phyloP scores from a whole-genome alignment of 2,797 vertebrate species.

The Cephalopachus bancanus region DNA sequence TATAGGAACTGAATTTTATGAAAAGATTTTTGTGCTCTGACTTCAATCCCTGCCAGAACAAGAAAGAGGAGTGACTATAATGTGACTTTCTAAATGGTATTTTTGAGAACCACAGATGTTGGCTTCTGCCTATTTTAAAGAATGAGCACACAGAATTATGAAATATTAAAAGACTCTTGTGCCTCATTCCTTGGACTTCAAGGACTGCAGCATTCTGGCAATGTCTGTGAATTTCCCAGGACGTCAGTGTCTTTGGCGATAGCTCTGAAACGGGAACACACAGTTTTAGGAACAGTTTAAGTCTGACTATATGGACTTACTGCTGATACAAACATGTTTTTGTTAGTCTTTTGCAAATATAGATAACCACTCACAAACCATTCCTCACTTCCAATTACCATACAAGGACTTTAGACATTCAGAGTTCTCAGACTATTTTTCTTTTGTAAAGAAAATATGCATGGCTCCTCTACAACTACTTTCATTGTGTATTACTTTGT shows the following conservation, averaged over 20 bases:
- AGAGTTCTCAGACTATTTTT: not conserved
- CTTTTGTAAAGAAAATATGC: conserved; percentile 25
- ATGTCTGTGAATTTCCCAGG: not conserved
- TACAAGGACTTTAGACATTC: not conserved
- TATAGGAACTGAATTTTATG: not conserved
- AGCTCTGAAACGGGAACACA: not conserved
- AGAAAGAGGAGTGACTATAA: not conserved
- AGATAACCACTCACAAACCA: conserved; percentile 14
- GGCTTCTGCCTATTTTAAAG: not conserved
- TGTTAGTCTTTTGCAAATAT: conserved; percentile 5
- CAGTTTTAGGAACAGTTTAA: not conserved
- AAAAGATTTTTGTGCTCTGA: not conserved
- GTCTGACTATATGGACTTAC: not conserved
- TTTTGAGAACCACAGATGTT: conserved; percentile 20
- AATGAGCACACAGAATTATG: not conserved
- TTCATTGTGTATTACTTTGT: not conserved
- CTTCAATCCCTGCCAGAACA: not conserved
- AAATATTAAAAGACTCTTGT: conserved; percentile 1
- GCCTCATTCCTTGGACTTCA: conserved; percentile 24
- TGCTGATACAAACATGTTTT: not conserved
- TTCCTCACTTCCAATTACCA: not conserved
- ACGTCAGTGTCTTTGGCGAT: not conserved
- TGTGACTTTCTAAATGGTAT: not conserved
- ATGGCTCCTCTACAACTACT: not conserved
- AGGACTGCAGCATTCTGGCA: not conserved